phyloP scores from a whole-genome alignment of 2,113 vertebrate genomes.

The Motacilla tschutschensis region DNA sequence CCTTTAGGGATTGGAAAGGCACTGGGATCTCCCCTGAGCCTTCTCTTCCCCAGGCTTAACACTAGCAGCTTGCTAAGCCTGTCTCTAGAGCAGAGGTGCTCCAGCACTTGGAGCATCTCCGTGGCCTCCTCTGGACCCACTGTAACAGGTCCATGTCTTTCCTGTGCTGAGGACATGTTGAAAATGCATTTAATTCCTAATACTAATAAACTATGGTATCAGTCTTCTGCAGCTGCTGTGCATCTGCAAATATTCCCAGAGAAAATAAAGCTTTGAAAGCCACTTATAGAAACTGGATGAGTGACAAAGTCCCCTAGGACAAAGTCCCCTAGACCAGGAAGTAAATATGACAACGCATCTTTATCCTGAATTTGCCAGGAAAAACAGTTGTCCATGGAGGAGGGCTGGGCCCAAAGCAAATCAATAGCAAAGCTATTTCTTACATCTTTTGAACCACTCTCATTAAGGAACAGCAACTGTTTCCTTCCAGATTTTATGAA shows the following conservation, averaged over 20 bases:
- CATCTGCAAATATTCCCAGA: neutral
- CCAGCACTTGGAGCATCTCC: neutral
- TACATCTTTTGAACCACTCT: neutral
- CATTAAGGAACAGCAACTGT: neutral
- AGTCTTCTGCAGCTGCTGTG: neutral
- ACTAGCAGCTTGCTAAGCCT: neutral
- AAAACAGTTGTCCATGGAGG: neutral
- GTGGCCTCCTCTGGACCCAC: neutral
- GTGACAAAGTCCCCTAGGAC: neutral
- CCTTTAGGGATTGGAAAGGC: neutral
- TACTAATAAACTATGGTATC: neutral
- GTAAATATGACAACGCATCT: neutral
- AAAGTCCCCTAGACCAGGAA: neutral
- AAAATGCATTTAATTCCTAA: neutral
- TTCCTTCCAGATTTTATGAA: neutral
- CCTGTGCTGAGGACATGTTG: neutral
- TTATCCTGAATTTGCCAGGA: neutral
- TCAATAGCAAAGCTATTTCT: neutral
- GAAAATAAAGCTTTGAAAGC: neutral
- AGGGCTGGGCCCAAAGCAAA: neutral
- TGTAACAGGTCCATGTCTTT: rapidly evolving
- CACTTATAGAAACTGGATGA: neutral
- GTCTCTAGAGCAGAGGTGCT: neutral
- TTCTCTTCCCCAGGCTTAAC: neutral
- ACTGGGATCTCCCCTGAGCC: neutral